Percentiles rank a stretch among this genome's conserved stretches.
These are phyloP conservation scores for Drosophila basisetae DNA, from an alignment of 2,888 invertebrate species.

Conservation along the genomic window DNA sequence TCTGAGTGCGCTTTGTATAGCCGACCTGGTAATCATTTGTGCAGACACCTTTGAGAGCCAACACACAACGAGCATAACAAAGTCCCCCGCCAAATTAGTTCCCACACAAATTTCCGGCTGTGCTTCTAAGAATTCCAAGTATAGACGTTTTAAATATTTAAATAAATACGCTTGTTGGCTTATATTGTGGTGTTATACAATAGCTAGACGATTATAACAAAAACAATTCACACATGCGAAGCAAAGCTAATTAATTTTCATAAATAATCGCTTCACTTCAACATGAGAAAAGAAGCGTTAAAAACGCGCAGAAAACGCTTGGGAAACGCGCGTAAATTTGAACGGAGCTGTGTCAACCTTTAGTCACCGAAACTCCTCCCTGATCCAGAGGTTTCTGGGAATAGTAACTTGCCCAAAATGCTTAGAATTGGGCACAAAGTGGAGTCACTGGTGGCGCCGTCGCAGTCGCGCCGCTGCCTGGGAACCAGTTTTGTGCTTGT, in stretches of 20 bases:
- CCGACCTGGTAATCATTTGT: slow-evolving; percentile 54
- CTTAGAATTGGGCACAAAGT: slow-evolving; percentile 66
- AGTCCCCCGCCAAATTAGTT: slow-evolving; percentile 44
- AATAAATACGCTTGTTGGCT: slow-evolving; percentile 61
- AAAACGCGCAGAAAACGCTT: slow-evolving; percentile 27
- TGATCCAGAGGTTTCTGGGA: slow-evolving; percentile 50
- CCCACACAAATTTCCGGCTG: slow-evolving; percentile 71
- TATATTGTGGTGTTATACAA: slow-evolving; percentile 45
- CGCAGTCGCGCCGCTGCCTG: slow-evolving; percentile 49
- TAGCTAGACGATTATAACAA: slow-evolving; percentile 35
- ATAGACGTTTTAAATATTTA: slow-evolving; percentile 65
- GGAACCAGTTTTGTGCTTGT: slow-evolving; percentile 67
- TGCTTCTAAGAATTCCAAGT: slow-evolving; percentile 53
- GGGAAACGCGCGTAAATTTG: slow-evolving; percentile 11
- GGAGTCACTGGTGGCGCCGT: slow-evolving; percentile 58
- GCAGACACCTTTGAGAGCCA: slow-evolving; percentile 51
- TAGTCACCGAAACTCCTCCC: slow-evolving; percentile 29
- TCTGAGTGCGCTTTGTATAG: slow-evolving; percentile 48
- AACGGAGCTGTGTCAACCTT: slow-evolving; percentile 30
- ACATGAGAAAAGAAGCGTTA: slow-evolving; percentile 3
- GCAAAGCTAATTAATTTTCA: slow-evolving; percentile 63
- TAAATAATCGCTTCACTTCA: slow-evolving; percentile 49
- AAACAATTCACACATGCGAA: slow-evolving; percentile 35
- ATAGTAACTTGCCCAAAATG: slow-evolving; percentile 54
- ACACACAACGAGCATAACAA: slow-evolving; percentile 18